A percentile compares a stretch with the other conserved stretches of the same genome.
phyloP scores from a whole-genome alignment of 2,888 invertebrate genomes.

The Listrodromus nycthemerus region DNA sequence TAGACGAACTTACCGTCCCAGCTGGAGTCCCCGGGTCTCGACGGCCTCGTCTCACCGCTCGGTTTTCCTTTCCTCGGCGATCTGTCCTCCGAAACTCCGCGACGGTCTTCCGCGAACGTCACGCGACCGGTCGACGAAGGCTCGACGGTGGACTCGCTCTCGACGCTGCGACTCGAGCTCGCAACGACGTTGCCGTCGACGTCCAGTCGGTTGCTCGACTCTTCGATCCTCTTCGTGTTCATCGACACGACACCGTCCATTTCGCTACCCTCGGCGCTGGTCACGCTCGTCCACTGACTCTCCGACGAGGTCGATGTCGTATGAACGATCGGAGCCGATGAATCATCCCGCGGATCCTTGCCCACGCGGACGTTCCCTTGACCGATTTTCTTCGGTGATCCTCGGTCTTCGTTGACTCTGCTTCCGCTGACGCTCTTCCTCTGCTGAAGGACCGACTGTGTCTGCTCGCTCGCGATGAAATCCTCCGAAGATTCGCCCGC shows the following conservation, averaged over 20 bases:
- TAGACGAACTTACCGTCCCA: conserved; percentile 85
- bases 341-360: conserved; percentile 59
- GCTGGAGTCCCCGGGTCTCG: conserved; percentile 83
- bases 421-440: conserved; percentile 27
- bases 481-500: conserved; percentile 73
- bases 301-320: conserved; percentile 72
- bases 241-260: conserved; percentile 75
- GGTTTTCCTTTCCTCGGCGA: conserved; percentile 27
- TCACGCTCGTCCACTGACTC: conserved; percentile 71
- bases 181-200: conserved; percentile 76
- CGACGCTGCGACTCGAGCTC: conserved; percentile 73
- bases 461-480: conserved; percentile 75
- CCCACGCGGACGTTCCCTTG: conserved; percentile 4
- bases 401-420: conserved; percentile 19
- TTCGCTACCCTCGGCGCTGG: conserved; percentile 72
- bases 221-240: conserved; percentile 73
- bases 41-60: conserved; percentile 30
- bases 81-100: conserved; percentile 9
- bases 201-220: conserved; percentile 73
- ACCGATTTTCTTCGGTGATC: conserved; percentile 12
- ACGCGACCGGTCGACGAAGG: conserved; percentile 64
- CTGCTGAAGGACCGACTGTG: conserved; percentile 62
- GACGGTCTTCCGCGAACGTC: conserved; percentile 63
- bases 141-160: conserved; percentile 72
- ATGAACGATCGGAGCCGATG: conserved; percentile 43